These are phyloP conservation scores for Tupaia chinensis DNA, from an alignment of 2,113 vertebrate species.

Conservation along the genomic window DNA sequence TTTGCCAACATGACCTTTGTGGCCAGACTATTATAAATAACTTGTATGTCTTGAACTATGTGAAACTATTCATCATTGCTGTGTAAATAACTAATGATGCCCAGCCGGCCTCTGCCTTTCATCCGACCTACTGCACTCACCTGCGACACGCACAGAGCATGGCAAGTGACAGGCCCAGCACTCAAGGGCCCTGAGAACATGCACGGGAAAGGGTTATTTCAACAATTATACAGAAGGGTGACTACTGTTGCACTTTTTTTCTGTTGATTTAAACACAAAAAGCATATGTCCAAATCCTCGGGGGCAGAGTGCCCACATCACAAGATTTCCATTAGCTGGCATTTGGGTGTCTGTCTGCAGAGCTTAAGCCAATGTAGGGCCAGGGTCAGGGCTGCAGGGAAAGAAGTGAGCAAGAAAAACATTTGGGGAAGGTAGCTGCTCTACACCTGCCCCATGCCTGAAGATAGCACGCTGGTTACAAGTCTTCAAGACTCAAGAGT, in stretches of 20 bases:
- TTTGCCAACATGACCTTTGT: constrained; percentile 54
- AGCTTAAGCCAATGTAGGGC: neutral
- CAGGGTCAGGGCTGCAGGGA: neutral
- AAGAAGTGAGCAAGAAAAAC: neutral
- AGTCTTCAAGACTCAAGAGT: neutral
- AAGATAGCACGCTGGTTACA: neutral
- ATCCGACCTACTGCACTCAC: constrained; percentile 32
- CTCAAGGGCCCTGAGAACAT: neutral
- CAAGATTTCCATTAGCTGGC: constrained; percentile 71
- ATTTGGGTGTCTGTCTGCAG: neutral
- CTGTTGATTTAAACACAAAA: constrained; percentile 82
- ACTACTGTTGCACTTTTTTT: constrained; percentile 70
- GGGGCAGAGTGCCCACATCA: constrained; percentile 6
- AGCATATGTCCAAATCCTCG: constrained; percentile 73
- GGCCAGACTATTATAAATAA: constrained; percentile 61
- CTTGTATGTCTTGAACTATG: neutral
- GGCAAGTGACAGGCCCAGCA: neutral
- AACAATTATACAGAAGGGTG: neutral
- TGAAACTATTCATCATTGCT: constrained; percentile 21
- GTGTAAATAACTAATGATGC: neutral
- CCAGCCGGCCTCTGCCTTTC: constrained; percentile 61
- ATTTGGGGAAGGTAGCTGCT: neutral
- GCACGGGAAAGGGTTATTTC: neutral
- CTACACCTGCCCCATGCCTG: neutral
- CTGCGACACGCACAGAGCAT: neutral